phyloP scores from a whole-genome alignment of 2,113 vertebrate species.

The Prunella fulvescens region DNA sequence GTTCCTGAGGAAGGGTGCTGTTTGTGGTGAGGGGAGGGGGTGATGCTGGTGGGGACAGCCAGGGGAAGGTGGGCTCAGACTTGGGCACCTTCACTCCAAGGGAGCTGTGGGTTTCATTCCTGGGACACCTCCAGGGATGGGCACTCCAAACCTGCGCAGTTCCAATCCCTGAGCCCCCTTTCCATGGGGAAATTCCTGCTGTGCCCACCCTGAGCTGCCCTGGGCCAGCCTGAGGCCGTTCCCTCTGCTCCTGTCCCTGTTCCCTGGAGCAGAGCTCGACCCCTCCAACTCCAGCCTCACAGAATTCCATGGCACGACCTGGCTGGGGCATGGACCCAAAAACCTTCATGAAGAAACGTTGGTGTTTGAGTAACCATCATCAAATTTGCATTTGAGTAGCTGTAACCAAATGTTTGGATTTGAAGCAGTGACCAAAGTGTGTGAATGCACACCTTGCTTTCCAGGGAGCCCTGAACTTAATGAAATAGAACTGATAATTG shows the following conservation, averaged over 20 bases:
- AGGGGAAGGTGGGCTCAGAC: neutral
- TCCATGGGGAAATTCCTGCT: neutral
- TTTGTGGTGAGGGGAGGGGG: neutral
- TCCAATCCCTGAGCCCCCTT: neutral
- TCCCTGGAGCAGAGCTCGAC: neutral
- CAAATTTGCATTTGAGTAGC: neutral
- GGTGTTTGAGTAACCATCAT: fast-evolving
- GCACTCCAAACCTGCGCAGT: neutral
- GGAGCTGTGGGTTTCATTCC: neutral
- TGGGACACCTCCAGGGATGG: neutral
- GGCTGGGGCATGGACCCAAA: neutral
- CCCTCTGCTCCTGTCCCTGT: neutral
- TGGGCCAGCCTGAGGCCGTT: neutral
- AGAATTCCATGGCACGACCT: neutral
- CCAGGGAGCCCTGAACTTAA: neutral
- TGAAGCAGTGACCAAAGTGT: neutral
- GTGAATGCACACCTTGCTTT: neutral
- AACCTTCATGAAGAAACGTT: fast-evolving
- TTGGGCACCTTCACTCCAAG: fast-evolving
- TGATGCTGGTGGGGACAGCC: neutral
- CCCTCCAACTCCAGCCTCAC: neutral
- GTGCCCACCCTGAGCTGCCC: neutral
- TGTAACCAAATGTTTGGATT: neutral
- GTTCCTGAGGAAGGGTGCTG: neutral
- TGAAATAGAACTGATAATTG: neutral